Evolutionary conservation across 2,797 vertebrate species (phyloP).

Genomic region (Peromyscus attwateri): DNA sequence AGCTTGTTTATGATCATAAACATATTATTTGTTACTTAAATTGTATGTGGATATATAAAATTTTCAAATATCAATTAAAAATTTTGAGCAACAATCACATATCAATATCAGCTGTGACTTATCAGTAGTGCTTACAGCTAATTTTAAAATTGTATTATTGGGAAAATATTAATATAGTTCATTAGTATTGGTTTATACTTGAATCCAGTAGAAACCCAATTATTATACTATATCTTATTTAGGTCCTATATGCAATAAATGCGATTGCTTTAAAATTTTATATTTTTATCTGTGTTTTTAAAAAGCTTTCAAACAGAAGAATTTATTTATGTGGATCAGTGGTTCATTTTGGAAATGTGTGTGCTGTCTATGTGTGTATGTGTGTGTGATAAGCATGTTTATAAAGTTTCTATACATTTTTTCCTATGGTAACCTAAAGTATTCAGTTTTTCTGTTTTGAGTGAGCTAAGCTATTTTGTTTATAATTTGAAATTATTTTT

Average conservation of each 20-base stretch:
- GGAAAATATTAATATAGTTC: not conserved
- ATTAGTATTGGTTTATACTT: not conserved
- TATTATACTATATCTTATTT: constrained; percentile 20
- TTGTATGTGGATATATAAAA: not conserved
- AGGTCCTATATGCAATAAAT: not conserved
- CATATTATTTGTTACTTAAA: not conserved
- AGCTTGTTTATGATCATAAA: not conserved
- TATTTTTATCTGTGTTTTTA: not conserved
- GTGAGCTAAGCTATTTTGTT: not conserved
- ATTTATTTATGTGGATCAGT: not conserved
- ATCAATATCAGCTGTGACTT: not conserved
- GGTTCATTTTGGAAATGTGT: not conserved
- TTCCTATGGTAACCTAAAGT: not conserved
- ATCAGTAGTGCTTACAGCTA: not conserved
- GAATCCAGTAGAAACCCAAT: not conserved
- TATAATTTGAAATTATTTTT: too few species aligned
- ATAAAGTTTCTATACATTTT: not conserved
- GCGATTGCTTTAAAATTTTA: not conserved
- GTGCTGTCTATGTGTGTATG: not conserved
- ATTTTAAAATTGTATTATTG: not conserved
- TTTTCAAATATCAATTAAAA: not conserved
- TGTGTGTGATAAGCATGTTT: not conserved
- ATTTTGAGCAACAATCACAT: not conserved
- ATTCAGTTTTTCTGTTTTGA: not conserved
- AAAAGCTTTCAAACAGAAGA: not conserved